Percentiles rank a stretch among this genome's conserved stretches.
Conservation (phyloP, 2,888 invertebrate genomes). For the Scaptomyza parva region DNA sequence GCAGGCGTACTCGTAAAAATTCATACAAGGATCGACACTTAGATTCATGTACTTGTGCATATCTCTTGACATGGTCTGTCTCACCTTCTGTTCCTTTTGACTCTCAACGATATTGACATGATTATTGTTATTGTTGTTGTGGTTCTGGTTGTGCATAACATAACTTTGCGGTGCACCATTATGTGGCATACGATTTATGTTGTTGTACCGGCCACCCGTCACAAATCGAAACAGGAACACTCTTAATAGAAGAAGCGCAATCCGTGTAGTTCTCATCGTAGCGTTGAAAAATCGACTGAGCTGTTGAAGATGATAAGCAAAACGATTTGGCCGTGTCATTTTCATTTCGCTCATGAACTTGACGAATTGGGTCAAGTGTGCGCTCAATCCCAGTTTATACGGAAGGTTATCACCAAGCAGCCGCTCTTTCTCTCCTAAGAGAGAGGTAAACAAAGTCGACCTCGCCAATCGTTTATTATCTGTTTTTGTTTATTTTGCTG, state of each 20-base stretch:
- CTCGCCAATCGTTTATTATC: conserved; percentile 12
- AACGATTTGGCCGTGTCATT: conserved; percentile 19
- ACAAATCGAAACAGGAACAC: conserved; percentile 15
- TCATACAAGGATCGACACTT: conserved; percentile 75
- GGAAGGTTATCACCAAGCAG: conserved; percentile 54
- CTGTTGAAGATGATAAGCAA: conserved; percentile 47
- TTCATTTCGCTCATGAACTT: conserved; percentile 65
- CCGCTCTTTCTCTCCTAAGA: conserved; percentile 1
- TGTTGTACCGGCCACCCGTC: conserved; percentile 17
- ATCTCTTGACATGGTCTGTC: conserved; percentile 49
- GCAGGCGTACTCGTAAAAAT: conserved; percentile 82
- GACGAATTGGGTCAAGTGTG: conserved; percentile 64
- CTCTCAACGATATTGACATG: conserved; percentile 23
- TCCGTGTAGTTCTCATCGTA: conserved; percentile 57
- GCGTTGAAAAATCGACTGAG: conserved; percentile 56
- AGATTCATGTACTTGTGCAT: conserved; percentile 74
- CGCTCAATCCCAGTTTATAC: conserved; percentile 28
- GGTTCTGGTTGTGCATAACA: conserved; percentile 11
- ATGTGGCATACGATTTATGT: conserved; percentile 36
- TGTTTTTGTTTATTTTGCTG: background rate
- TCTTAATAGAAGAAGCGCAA: conserved; percentile 4
- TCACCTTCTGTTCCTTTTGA: conserved; percentile 45
- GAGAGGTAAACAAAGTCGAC: conserved; percentile 59
- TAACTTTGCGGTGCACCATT: conserved; percentile 1
- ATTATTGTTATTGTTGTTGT: conserved; percentile 8